Evolutionary conservation across 2,888 invertebrate genomes (phyloP).

Genomic region (Caenorhabditis sp.): DNA sequence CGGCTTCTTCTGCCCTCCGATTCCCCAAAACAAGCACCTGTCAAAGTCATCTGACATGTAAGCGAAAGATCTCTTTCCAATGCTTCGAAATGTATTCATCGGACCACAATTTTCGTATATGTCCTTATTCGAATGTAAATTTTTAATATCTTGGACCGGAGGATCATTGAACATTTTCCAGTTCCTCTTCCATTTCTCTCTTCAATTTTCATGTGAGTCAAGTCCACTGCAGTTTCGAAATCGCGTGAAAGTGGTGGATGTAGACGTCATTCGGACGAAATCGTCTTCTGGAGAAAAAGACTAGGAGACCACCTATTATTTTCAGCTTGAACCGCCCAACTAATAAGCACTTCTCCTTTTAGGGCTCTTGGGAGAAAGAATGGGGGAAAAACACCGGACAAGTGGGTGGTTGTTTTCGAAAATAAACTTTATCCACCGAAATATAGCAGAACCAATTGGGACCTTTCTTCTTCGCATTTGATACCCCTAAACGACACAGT

Average conservation of each 20-base stretch:
- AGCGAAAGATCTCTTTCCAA: too few relatives aligned
- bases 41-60: too few relatives aligned
- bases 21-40: too few relatives aligned
- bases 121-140: not conserved
- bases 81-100: not conserved
- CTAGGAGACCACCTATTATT: not conserved
- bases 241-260: too few relatives aligned
- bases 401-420: constrained; percentile 2
- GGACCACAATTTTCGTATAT: constrained; percentile 3
- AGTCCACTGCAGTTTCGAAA: too few relatives aligned
- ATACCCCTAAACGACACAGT: not conserved
- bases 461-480: too few relatives aligned
- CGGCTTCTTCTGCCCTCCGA: not conserved
- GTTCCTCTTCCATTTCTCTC: too few relatives aligned
- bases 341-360: not conserved
- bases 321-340: not conserved
- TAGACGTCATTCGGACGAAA: too few relatives aligned
- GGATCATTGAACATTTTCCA: not conserved
- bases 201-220: too few relatives aligned
- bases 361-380: not conserved
- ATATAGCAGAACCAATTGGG: too few relatives aligned
- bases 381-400: not conserved
- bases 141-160: too few relatives aligned
- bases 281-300: too few relatives aligned
- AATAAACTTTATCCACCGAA: not conserved